phyloP scores from a whole-genome alignment of 2,113 vertebrate species.

The Larimichthys crocea region DNA sequence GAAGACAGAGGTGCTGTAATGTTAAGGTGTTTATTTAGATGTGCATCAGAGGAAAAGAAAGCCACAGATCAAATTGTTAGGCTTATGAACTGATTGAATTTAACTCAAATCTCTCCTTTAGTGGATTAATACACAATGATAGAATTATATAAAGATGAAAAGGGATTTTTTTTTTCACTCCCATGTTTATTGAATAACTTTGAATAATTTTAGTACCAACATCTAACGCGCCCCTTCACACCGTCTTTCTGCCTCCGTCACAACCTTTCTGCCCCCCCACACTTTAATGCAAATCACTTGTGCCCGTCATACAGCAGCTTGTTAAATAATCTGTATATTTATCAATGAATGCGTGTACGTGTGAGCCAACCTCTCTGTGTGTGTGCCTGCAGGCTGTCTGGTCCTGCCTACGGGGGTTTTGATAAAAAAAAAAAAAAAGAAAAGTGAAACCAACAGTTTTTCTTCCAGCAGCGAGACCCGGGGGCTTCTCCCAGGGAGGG shows the following conservation, averaged over 20 bases:
- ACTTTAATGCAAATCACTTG: slow-evolving; percentile 15
- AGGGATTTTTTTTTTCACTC: background rate
- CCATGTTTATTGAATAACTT: slow-evolving; percentile 8
- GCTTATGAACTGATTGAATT: slow-evolving; percentile 55
- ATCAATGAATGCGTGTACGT: slow-evolving; percentile 25
- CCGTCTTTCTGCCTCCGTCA: slow-evolving; percentile 3
- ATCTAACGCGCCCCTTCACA: background rate
- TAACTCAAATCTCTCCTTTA: slow-evolving; percentile 48
- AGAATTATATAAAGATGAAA: slow-evolving; percentile 21
- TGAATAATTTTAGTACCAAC: slow-evolving; percentile 10
- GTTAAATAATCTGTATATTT: slow-evolving; percentile 34
- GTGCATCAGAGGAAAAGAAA: slow-evolving; percentile 56
- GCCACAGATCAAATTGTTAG: slow-evolving; percentile 48
- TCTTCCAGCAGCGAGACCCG: slow-evolving; percentile 83
- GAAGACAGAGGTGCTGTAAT: slow-evolving; percentile 37
- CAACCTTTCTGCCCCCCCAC: background rate
- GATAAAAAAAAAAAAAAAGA: slow-evolving; percentile 32
- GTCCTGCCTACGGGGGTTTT: slow-evolving; percentile 67
- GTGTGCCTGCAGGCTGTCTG: slow-evolving; percentile 66
- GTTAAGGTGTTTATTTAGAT: slow-evolving; percentile 63
- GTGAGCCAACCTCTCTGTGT: slow-evolving; percentile 26
- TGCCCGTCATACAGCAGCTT: background rate
- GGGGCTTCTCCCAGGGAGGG: slow-evolving; percentile 76
- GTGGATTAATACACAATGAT: slow-evolving; percentile 57
- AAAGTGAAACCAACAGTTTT: slow-evolving; percentile 87